Conservation (phyloP, 2,888 invertebrate genomes). For the Melanargia galathea region DNA sequence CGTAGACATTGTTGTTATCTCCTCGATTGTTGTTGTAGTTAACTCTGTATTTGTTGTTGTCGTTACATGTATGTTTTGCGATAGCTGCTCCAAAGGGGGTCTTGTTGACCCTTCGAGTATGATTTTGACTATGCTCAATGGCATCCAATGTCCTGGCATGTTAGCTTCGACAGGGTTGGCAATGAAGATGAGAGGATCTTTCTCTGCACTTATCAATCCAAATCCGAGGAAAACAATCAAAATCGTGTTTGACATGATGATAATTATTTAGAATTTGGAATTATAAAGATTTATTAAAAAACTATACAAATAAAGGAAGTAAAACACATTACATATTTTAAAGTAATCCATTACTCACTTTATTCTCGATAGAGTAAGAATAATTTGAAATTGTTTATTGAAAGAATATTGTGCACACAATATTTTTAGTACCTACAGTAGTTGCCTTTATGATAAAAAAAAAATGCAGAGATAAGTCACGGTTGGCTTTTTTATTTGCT, state of each 20-base stretch:
- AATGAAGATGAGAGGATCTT: conserved; percentile 53
- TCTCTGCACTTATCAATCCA: conserved; percentile 39
- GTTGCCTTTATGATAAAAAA: too few species aligned
- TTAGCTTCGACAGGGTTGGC: conserved; percentile 62
- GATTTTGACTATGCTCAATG: conserved; percentile 56
- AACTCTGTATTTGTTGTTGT: conserved; percentile 34
- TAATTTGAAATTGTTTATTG: too few species aligned
- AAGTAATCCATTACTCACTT: too few species aligned
- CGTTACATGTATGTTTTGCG: conserved; percentile 18
- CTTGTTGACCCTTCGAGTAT: conserved; percentile 47
- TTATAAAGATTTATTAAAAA: too few species aligned
- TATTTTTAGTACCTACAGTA: too few species aligned
- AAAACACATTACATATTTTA: too few species aligned
- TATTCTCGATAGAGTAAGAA: too few species aligned
- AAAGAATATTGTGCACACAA: too few species aligned
- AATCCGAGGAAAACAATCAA: background rate
- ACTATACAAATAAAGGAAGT: too few species aligned
- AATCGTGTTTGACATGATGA: conserved; percentile 5
- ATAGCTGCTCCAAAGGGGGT: too few species aligned
- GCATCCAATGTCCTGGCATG: conserved; percentile 66
- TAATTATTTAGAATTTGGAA: background rate
- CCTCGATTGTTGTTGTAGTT: conserved; percentile 33
- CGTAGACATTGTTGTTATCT: conserved; percentile 35
- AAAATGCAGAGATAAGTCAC: too few species aligned
- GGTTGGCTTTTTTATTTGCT: too few species aligned